A percentile compares a stretch with the other conserved stretches of the same genome.
Conservation (phyloP, 2,888 invertebrate genomes). For the Apotomis capreana region DNA sequence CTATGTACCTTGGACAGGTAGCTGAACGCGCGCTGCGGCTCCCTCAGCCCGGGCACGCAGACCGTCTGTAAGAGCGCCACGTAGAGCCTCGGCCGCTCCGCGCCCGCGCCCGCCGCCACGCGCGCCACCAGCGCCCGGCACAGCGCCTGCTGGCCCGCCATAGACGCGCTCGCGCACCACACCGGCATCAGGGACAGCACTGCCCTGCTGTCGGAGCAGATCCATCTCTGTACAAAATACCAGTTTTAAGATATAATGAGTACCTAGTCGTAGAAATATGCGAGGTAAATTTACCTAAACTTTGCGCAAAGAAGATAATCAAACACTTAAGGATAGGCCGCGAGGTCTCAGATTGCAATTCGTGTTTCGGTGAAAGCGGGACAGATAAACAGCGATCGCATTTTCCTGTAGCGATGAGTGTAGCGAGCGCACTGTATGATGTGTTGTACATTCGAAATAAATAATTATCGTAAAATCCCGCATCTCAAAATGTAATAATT, state of each 20-base stretch:
- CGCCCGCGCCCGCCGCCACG: constrained; percentile 57
- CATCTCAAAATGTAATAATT: no score
- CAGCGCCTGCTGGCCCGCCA: constrained; percentile 54
- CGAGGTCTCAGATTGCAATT: no score
- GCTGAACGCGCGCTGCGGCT: constrained; percentile 64
- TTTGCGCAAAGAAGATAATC: no score
- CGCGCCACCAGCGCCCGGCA: constrained; percentile 59
- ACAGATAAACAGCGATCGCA: no score
- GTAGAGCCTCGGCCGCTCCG: constrained; percentile 58
- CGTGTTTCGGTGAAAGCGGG: no score
- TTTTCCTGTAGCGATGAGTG: no score
- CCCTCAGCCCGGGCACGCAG: constrained; percentile 44
- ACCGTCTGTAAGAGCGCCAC: constrained; percentile 53
- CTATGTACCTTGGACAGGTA: constrained; percentile 63
- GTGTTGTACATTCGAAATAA: no score
- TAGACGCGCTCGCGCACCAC: constrained; percentile 49
- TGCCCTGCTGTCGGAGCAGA: constrained; percentile 53
- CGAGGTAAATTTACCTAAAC: no score
- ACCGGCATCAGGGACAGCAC: constrained; percentile 52
- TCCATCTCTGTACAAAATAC: constrained; percentile 57
- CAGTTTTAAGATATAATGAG: no score
- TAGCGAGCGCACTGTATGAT: no score
- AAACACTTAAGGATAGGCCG: not conserved
- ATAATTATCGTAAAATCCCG: no score
- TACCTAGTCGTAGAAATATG: no score